Conservation (phyloP, 2,888 invertebrate genomes). For the Dendrolimus houi region DNA sequence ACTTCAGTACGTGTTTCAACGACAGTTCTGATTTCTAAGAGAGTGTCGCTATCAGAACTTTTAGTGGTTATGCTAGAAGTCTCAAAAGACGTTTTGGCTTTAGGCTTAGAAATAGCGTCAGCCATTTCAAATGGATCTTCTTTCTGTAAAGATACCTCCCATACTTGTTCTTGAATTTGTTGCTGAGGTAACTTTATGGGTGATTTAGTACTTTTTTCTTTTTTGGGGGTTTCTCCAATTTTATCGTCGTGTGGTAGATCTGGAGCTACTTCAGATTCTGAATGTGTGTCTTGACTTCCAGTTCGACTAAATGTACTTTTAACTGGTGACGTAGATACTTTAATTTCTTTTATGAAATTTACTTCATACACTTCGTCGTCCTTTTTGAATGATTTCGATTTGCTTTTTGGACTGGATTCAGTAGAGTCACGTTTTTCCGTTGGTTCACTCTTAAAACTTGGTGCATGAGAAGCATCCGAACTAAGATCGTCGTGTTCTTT, state of each 20-base stretch:
- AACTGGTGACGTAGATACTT: constrained; percentile 66
- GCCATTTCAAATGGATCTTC: constrained; percentile 52
- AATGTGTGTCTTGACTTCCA: constrained; percentile 74
- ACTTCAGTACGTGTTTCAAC: constrained; percentile 38
- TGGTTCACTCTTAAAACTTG: constrained; percentile 62
- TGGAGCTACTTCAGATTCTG: constrained; percentile 72
- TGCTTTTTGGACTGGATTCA: constrained; percentile 61
- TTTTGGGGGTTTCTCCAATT: constrained; percentile 53
- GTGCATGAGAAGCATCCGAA: constrained; percentile 64
- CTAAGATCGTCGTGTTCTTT: constrained; percentile 68
- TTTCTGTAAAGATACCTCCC: constrained; percentile 63
- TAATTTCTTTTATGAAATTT: constrained; percentile 72
- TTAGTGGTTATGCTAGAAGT: constrained; percentile 32
- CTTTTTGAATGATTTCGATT: constrained; percentile 68
- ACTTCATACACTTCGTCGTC: constrained; percentile 69
- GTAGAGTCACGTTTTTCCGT: constrained; percentile 54
- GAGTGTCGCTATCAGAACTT: constrained; percentile 36
- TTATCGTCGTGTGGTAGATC: constrained; percentile 67
- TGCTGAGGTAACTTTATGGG: constrained; percentile 64
- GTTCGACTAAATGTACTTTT: constrained; percentile 70
- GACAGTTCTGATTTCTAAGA: constrained; percentile 38
- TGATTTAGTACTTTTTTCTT: constrained; percentile 47
- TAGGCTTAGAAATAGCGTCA: constrained; percentile 39
- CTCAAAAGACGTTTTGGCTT: constrained; percentile 24
- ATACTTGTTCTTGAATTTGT: constrained; percentile 63